phyloP scores from a whole-genome alignment of 2,797 vertebrate species.

The Serranus cabrilla region DNA sequence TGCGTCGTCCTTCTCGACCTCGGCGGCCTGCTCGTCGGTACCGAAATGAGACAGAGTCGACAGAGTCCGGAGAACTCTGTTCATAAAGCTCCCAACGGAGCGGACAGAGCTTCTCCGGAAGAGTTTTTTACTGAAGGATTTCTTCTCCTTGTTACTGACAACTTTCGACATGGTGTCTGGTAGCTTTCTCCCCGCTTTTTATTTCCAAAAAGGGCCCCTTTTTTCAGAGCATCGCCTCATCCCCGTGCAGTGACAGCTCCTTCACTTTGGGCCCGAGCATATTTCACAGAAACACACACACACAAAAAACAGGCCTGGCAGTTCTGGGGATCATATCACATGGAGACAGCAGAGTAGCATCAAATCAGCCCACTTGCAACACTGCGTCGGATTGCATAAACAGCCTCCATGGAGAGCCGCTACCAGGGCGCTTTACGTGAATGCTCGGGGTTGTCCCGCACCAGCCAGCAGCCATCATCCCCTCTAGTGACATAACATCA shows the following conservation, averaged over 20 bases:
- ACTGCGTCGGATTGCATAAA: slow-evolving; percentile 78
- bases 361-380: slow-evolving; percentile 59
- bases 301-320: slow-evolving; percentile 36
- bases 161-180: slow-evolving; percentile 78
- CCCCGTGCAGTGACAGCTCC: slow-evolving; percentile 21
- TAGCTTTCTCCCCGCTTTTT: slow-evolving; percentile 5
- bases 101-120: slow-evolving; percentile 90
- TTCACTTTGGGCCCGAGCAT: slow-evolving; percentile 55
- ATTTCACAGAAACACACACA: slow-evolving; percentile 58
- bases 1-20: slow-evolving; percentile 85
- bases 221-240: slow-evolving; percentile 48
- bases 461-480: slow-evolving; percentile 55
- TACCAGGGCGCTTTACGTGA: slow-evolving; percentile 31
- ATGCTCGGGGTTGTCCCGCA: slow-evolving; percentile 54
- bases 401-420: slow-evolving; percentile 62
- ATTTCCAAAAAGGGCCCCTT: slow-evolving; percentile 36
- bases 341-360: slow-evolving; percentile 13
- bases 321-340: slow-evolving; percentile 42
- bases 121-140: slow-evolving; percentile 95
- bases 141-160: slow-evolving; percentile 91
- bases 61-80: slow-evolving; percentile 93
- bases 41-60: slow-evolving; percentile 94
- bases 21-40: slow-evolving; percentile 85
- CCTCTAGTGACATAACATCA: slow-evolving; percentile 50
- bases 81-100: slow-evolving; percentile 94